These are phyloP conservation scores for Alectura lathami DNA, from an alignment of 2,113 vertebrate species.

Conservation along the genomic window DNA sequence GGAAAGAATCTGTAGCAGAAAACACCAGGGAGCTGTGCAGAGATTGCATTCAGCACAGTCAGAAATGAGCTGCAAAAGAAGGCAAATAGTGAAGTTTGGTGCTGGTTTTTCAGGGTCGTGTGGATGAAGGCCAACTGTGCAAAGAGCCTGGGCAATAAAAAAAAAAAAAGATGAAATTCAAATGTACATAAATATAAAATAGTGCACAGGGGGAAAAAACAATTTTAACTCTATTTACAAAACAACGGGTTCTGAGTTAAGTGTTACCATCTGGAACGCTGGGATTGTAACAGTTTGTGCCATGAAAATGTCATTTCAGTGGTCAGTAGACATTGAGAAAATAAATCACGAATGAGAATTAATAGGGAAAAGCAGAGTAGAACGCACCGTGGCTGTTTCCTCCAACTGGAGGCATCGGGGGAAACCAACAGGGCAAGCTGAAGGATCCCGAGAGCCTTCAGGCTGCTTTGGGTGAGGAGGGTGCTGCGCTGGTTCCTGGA, in stretches of 20 bases:
- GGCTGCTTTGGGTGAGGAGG: neutral
- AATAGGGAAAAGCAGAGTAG: neutral
- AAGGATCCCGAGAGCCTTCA: neutral
- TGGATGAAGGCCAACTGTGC: neutral
- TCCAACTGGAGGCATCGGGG: neutral
- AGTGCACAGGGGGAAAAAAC: neutral
- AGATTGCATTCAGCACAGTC: accelerated
- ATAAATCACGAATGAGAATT: neutral
- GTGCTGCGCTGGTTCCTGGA: accelerated
- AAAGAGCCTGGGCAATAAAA: slow-evolving; percentile 10
- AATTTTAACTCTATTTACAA: slow-evolving; percentile 45
- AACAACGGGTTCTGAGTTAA: neutral
- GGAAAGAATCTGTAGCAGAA: neutral
- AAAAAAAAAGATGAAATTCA: slow-evolving; percentile 13
- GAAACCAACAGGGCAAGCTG: neutral
- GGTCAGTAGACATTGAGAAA: neutral
- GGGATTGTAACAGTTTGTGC: neutral
- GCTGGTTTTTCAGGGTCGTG: neutral
- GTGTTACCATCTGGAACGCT: neutral
- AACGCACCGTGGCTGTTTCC: neutral
- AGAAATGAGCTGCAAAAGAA: neutral
- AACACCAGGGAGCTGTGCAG: neutral
- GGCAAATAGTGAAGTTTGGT: neutral
- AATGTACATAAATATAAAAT: slow-evolving; percentile 23
- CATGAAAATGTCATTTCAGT: neutral